phyloP scores from a whole-genome alignment of 2,888 invertebrate species.

The Thyatira batis region DNA sequence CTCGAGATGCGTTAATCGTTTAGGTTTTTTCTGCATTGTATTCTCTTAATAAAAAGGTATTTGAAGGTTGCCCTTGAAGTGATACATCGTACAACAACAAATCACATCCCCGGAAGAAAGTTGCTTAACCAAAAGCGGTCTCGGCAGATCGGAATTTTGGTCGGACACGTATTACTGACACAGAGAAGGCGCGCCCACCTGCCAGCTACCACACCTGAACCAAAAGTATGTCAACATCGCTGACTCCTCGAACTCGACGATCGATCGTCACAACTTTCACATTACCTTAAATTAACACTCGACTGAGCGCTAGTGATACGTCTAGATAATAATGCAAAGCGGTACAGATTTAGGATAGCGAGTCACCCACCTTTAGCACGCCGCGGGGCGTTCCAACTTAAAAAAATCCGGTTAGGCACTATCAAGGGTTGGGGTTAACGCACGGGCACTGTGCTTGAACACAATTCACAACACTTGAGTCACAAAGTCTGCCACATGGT shows the following conservation, averaged over 20 bases:
- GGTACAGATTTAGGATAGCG: slow-evolving; percentile 17
- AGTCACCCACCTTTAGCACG: slow-evolving; percentile 67
- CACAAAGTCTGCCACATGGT: slow-evolving; percentile 71
- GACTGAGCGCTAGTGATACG: slow-evolving; percentile 45
- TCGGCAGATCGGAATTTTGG: slow-evolving; percentile 77
- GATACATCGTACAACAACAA: slow-evolving; percentile 10
- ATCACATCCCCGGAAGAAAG: slow-evolving; percentile 66
- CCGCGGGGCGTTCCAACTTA: slow-evolving; percentile 67
- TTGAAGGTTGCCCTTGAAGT: slow-evolving; percentile 1
- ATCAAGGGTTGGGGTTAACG: slow-evolving; percentile 78
- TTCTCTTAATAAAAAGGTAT: neutral
- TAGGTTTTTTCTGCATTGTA: neutral
- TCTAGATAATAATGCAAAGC: slow-evolving; percentile 44
- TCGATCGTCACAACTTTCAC: slow-evolving; percentile 79
- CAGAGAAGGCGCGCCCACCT: slow-evolving; percentile 75
- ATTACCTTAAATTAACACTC: slow-evolving; percentile 77
- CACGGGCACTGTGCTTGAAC: slow-evolving; percentile 75
- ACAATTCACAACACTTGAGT: slow-evolving; percentile 76
- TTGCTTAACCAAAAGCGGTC: slow-evolving; percentile 72
- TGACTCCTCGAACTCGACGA: slow-evolving; percentile 72
- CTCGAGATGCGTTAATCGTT: slow-evolving; percentile 28
- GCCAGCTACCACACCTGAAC: slow-evolving; percentile 73
- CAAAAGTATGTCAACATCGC: slow-evolving; percentile 78
- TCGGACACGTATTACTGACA: slow-evolving; percentile 66
- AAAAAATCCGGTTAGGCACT: slow-evolving; percentile 78